phyloP scores from a whole-genome alignment of 2,888 invertebrate genomes.

The Luperina testacea region DNA sequence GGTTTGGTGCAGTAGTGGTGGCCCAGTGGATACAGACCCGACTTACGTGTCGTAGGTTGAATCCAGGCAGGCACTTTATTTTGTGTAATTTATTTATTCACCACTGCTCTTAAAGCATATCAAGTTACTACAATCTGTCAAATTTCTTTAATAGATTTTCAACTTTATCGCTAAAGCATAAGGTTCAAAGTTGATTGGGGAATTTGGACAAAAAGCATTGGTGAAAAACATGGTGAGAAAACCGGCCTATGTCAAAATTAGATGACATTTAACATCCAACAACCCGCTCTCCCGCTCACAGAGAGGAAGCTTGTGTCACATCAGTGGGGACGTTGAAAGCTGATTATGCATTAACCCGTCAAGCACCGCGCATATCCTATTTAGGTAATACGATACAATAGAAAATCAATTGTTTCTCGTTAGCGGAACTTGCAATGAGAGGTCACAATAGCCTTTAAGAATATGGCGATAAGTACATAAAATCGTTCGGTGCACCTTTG shows the following conservation, averaged over 20 bases:
- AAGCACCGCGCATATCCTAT: no score
- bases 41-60: not conserved
- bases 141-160: no score
- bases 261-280: not conserved
- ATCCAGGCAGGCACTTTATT: not conserved
- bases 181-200: no score
- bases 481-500: not conserved
- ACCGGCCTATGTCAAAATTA: not conserved
- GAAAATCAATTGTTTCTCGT: no score
- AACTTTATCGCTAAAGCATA: no score
- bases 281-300: not conserved
- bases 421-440: no score
- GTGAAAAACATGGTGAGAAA: not conserved
- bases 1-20: not conserved
- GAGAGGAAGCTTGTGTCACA: not conserved
- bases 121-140: no score
- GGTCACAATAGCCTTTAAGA: no score
- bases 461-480: no score
- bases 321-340: not conserved
- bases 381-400: no score
- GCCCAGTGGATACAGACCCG: not conserved
- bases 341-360: not conserved
- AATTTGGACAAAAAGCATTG: no score
- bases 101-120: not conserved
- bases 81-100: not conserved